Evolutionary conservation across 2,797 vertebrate species (phyloP).

Genomic region (Aphelocoma californica): DNA sequence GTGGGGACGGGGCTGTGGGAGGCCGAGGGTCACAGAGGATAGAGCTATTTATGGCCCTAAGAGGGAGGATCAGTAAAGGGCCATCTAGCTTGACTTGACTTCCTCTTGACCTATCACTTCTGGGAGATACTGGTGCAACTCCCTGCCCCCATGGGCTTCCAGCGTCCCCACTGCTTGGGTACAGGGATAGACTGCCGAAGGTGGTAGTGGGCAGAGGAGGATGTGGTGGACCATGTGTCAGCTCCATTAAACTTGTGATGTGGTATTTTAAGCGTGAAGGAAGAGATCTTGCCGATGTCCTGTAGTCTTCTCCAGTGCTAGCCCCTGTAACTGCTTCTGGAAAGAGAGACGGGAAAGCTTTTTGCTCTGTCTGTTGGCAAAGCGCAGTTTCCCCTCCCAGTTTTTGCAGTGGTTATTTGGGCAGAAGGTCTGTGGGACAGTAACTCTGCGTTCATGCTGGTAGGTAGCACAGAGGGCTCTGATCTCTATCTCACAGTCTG

Average conservation of each 20-base stretch:
- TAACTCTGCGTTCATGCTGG: neutral
- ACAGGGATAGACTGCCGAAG: neutral
- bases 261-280: neutral
- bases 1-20: neutral
- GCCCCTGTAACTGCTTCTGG: neutral
- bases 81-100: conserved; percentile 34
- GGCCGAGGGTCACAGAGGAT: conserved; percentile 17
- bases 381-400: neutral
- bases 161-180: neutral
- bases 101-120: conserved; percentile 35
- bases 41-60: conserved; percentile 40
- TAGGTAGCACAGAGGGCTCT: conserved; percentile 25
- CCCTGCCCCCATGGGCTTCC: neutral
- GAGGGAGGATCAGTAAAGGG: conserved; percentile 41
- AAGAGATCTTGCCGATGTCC: neutral
- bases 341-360: neutral
- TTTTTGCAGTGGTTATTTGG: neutral
- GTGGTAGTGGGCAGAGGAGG: neutral
- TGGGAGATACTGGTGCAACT: neutral
- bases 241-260: neutral
- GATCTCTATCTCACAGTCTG: conserved; percentile 27
- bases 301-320: neutral
- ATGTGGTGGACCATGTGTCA: accelerated
- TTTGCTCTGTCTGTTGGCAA: accelerated
- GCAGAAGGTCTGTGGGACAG: neutral